phyloP scores from a whole-genome alignment of 2,113 vertebrate genomes.

The Ictalurus punctatus region DNA sequence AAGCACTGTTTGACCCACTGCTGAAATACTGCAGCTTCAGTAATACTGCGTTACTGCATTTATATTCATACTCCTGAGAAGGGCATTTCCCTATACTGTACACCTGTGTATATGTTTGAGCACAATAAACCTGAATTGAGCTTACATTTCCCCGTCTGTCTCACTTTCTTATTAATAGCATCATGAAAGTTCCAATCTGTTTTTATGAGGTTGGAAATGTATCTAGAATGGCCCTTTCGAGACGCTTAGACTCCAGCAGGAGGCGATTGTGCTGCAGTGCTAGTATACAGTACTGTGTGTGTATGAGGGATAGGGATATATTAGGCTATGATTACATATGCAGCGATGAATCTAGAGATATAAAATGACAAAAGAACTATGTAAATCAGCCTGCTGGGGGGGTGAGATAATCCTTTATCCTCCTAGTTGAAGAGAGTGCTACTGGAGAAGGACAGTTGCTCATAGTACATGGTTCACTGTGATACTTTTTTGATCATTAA shows the following conservation, averaged over 20 bases:
- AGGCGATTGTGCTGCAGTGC: neutral
- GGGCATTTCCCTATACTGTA: neutral
- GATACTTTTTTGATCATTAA: neutral
- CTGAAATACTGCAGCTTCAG: neutral
- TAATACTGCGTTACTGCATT: neutral
- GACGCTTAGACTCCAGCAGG: neutral
- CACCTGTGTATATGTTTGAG: conserved; percentile 12
- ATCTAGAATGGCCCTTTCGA: neutral
- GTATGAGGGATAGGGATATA: neutral
- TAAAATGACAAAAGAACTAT: neutral
- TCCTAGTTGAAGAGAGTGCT: neutral
- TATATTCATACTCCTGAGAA: neutral
- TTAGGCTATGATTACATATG: neutral
- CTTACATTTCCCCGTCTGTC: conserved; percentile 4
- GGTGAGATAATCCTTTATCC: no score
- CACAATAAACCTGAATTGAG: neutral
- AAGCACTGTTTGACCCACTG: neutral
- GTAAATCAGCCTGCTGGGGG: neutral
- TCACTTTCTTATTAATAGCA: conserved; percentile 21
- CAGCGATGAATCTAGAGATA: neutral
- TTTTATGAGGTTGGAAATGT: conserved; percentile 2
- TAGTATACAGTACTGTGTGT: neutral
- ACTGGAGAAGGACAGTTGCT: neutral
- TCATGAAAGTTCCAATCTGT: conserved; percentile 25
- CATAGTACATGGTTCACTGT: neutral